Evolutionary conservation across 1,140 invertebrate genomes (phyloP).

Genomic region (Drosophila serrata): DNA sequence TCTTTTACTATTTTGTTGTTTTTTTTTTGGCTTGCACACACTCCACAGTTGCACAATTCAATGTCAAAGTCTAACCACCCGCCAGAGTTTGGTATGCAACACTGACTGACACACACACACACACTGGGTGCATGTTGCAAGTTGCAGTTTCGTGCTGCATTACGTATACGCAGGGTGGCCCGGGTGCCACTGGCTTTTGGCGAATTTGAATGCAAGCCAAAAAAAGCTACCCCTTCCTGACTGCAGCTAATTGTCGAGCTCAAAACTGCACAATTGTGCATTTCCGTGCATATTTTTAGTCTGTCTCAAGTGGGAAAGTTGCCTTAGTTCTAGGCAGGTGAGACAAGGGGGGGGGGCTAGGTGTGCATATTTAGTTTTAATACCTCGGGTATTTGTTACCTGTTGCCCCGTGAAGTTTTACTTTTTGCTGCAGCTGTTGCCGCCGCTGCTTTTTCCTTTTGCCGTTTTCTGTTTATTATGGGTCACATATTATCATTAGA

Average conservation of each 20-base stretch:
- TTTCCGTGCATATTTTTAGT: slow-evolving; percentile 83
- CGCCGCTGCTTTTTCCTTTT: slow-evolving; percentile 48
- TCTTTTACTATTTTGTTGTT: neutral
- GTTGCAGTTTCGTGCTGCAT: slow-evolving; percentile 60
- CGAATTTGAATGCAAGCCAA: slow-evolving; percentile 78
- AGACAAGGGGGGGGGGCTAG: neutral
- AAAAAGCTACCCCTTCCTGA: slow-evolving; percentile 58
- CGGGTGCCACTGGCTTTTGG: slow-evolving; percentile 7
- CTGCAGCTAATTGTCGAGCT: slow-evolving; percentile 81
- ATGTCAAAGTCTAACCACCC: slow-evolving; percentile 73
- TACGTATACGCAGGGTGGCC: slow-evolving; percentile 71
- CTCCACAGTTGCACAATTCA: slow-evolving; percentile 68
- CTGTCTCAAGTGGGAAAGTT: slow-evolving; percentile 25
- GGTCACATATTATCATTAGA: slow-evolving; percentile 83
- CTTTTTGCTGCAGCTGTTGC: slow-evolving; percentile 76
- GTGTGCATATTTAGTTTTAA: slow-evolving; percentile 83
- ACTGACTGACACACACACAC: slow-evolving; percentile 6
- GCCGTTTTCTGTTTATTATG: slow-evolving; percentile 66
- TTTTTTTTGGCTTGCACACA: slow-evolving; percentile 27
- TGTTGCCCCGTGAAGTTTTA: slow-evolving; percentile 73
- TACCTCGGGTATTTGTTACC: slow-evolving; percentile 81
- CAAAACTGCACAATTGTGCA: slow-evolving; percentile 84
- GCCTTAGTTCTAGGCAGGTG: slow-evolving; percentile 8
- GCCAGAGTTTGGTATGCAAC: slow-evolving; percentile 29
- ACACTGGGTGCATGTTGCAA: slow-evolving; percentile 7